A percentile compares a stretch with the other conserved stretches of the same genome.
Conservation (phyloP, 2,113 vertebrate species). For the Artemisiospiza belli region DNA sequence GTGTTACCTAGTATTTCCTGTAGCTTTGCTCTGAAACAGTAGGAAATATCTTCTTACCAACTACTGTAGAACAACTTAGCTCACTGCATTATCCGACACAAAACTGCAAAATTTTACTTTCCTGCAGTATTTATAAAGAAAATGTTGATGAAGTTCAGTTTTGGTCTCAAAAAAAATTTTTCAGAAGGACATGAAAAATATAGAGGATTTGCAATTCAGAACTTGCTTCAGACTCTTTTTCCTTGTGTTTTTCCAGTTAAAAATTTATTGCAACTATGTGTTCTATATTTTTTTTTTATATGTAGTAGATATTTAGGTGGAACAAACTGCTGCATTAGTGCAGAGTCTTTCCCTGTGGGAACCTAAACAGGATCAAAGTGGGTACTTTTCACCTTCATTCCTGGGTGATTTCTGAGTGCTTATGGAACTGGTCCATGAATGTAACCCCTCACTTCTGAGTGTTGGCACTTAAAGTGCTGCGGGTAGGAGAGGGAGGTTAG, state of each 20-base stretch:
- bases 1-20: not conserved
- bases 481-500: accelerated
- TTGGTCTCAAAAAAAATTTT: not conserved
- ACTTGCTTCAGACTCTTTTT: not conserved
- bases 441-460: not conserved
- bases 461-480: not conserved
- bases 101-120: not conserved
- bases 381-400: not conserved
- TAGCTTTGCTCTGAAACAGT: not conserved
- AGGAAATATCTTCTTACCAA: not conserved
- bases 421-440: not conserved
- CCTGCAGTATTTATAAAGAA: not conserved
- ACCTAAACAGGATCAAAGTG: not conserved
- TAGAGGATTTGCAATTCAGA: not conserved
- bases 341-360: not conserved
- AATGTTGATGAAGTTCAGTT: not conserved
- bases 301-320: not conserved
- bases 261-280: not conserved
- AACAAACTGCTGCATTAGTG: not conserved
- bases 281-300: not conserved
- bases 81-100: not conserved
- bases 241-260: not conserved
- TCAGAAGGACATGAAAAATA: not conserved
- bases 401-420: not conserved
- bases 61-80: not conserved